These are phyloP conservation scores for Calliphora vomitoria DNA, from an alignment of 2,888 invertebrate genomes.

Conservation along the genomic window DNA sequence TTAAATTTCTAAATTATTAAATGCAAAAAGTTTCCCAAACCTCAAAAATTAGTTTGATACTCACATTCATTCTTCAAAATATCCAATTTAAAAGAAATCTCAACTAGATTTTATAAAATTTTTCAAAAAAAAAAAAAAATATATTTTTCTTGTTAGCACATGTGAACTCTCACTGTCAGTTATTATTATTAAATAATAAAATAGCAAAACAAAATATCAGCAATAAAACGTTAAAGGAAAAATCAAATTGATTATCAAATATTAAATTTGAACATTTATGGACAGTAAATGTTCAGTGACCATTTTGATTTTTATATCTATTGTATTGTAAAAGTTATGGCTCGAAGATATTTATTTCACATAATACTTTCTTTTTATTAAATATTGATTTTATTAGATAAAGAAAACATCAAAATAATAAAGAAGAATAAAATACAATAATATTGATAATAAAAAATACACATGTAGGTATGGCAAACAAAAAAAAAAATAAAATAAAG, in stretches of 20 bases:
- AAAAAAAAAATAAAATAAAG: constrained; percentile 11
- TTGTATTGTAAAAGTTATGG: constrained; percentile 18
- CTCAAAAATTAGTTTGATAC: no score
- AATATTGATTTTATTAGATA: constrained; percentile 66
- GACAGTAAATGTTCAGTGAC: constrained; percentile 9
- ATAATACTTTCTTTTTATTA: constrained; percentile 21
- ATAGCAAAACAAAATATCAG: not conserved
- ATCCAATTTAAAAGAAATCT: no score
- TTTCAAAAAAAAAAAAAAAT: no score
- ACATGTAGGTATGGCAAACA: not conserved
- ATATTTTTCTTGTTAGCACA: not conserved
- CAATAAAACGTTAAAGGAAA: not conserved
- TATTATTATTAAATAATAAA: not conserved
- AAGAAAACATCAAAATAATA: constrained; percentile 27
- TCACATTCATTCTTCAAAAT: no score
- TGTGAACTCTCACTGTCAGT: not conserved
- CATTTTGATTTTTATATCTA: not conserved
- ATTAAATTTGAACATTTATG: constrained; percentile 11
- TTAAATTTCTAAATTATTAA: no score
- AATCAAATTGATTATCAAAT: constrained; percentile 5
- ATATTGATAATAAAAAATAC: constrained; percentile 8
- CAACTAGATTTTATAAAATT: no score
- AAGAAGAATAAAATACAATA: constrained; percentile 7
- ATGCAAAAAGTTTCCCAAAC: no score
- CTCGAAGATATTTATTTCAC: constrained; percentile 28